A percentile compares a stretch with the other conserved stretches of the same genome.
Evolutionary conservation across 2,888 invertebrate species (phyloP).

Genomic region (Chymomyza caudatula): DNA sequence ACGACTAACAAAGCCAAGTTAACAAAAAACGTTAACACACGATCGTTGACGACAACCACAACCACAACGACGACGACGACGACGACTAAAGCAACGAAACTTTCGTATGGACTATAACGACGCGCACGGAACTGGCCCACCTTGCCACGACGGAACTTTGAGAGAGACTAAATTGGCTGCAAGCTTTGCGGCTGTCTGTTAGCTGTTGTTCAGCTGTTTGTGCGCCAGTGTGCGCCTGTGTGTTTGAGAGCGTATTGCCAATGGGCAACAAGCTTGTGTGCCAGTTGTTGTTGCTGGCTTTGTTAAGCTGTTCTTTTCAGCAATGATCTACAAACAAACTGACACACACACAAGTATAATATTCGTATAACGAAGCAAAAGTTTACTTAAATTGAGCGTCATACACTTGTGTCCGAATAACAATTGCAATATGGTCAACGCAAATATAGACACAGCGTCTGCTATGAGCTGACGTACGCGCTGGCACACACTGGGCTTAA

Average conservation of each 20-base stretch:
- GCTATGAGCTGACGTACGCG: not conserved
- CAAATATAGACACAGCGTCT: conserved; percentile 20
- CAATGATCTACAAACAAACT: conserved; percentile 54
- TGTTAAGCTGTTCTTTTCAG: conserved; percentile 31
- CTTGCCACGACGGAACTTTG: conserved; percentile 58
- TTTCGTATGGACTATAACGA: conserved; percentile 34
- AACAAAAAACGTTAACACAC: conserved; percentile 46
- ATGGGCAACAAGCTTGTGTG: not conserved
- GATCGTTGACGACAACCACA: too few species aligned
- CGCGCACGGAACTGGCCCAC: conserved; percentile 33
- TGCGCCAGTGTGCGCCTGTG: conserved; percentile 1
- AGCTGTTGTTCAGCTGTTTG: not conserved
- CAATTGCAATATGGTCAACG: conserved; percentile 38
- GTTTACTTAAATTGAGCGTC: conserved; percentile 6
- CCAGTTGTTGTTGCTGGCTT: not conserved
- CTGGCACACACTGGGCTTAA: conserved; percentile 44
- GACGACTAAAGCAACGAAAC: conserved; percentile 1
- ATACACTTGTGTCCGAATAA: conserved; percentile 13
- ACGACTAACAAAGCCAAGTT: conserved; percentile 34
- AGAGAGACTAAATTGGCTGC: conserved; percentile 52
- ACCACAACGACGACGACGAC: conserved; percentile 11
- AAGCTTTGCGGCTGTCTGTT: conserved; percentile 32
- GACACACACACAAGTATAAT: not conserved
- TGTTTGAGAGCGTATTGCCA: not conserved
- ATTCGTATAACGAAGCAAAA: not conserved